Conservation (phyloP, 2,113 vertebrate species). For the Hipposideros armiger region DNA sequence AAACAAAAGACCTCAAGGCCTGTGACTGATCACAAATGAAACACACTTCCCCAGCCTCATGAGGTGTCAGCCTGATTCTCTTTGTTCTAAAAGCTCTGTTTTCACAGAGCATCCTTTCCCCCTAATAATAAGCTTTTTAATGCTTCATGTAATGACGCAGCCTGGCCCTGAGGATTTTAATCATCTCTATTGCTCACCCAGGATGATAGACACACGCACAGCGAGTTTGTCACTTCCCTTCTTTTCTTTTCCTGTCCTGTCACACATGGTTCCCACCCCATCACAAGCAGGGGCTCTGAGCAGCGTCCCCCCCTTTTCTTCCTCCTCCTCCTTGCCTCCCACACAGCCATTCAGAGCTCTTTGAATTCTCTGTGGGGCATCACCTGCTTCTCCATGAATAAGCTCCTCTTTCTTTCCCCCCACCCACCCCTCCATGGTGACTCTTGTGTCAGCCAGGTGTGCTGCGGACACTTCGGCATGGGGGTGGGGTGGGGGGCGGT, state of each 20-base stretch:
- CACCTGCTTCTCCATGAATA: not conserved
- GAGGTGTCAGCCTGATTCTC: not conserved
- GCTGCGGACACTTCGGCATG: not conserved
- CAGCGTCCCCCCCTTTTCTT: not conserved
- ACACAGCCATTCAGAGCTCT: not conserved
- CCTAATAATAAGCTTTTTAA: conserved; percentile 49
- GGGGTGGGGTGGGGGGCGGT: not conserved
- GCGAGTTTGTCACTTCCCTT: conserved; percentile 59
- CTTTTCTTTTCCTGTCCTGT: conserved; percentile 45
- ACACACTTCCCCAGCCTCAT: not conserved
- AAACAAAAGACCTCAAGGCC: conserved; percentile 17
- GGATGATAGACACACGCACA: conserved; percentile 49
- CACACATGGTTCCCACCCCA: not conserved
- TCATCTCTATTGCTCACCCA: conserved; percentile 47
- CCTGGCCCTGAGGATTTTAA: conserved; percentile 53
- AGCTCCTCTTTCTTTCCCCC: not conserved
- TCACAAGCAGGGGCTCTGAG: not conserved
- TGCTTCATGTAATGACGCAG: conserved; percentile 37
- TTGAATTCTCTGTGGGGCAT: not conserved
- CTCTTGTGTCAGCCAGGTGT: not conserved
- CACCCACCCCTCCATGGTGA: not conserved
- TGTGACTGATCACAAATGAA: conserved; percentile 26
- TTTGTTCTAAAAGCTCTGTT: conserved; percentile 62
- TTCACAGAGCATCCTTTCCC: conserved; percentile 51
- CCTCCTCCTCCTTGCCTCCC: not conserved